phyloP scores from a whole-genome alignment of 2,888 invertebrate genomes.

The Chorisops tibialis region DNA sequence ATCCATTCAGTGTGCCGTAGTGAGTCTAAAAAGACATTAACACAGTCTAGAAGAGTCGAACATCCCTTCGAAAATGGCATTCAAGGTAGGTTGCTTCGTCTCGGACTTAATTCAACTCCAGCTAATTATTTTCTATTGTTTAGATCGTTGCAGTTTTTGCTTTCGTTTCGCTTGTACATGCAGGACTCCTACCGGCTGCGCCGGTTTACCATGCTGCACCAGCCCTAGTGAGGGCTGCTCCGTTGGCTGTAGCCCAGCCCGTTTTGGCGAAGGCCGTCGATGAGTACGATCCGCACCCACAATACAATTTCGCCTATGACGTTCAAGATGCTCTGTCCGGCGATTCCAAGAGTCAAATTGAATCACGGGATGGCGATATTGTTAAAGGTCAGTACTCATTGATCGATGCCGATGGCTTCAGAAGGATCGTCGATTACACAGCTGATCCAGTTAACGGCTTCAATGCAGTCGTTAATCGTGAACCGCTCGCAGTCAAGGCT shows the following conservation, averaged over 20 bases:
- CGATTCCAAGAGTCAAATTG: slow-evolving; percentile 51
- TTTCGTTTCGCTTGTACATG: slow-evolving; percentile 40
- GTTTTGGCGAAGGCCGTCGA: slow-evolving; percentile 39
- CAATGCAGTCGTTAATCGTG: slow-evolving; percentile 49
- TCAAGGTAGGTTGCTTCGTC: neutral
- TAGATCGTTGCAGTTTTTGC: slow-evolving; percentile 43
- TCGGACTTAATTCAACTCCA: neutral
- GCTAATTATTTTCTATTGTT: neutral
- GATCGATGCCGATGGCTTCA: slow-evolving; percentile 51
- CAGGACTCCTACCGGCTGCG: slow-evolving; percentile 35
- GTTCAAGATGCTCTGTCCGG: slow-evolving; percentile 51
- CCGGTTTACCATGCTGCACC: slow-evolving; percentile 33
- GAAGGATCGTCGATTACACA: slow-evolving; percentile 51
- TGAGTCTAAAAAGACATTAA: neutral
- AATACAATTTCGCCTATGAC: slow-evolving; percentile 51
- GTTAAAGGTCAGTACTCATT: slow-evolving; percentile 52
- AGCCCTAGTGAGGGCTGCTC: slow-evolving; percentile 30
- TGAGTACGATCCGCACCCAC: slow-evolving; percentile 50
- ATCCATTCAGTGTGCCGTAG: slow-evolving; percentile 13
- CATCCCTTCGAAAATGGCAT: slow-evolving; percentile 12
- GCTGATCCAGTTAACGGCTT: slow-evolving; percentile 51
- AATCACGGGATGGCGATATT: slow-evolving; percentile 50
- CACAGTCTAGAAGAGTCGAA: neutral
- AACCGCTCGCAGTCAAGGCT: slow-evolving; percentile 21
- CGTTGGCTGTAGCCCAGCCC: slow-evolving; percentile 36